Evolutionary conservation across 2,797 vertebrate genomes (phyloP).

Genomic region (Rallus crepitans): DNA sequence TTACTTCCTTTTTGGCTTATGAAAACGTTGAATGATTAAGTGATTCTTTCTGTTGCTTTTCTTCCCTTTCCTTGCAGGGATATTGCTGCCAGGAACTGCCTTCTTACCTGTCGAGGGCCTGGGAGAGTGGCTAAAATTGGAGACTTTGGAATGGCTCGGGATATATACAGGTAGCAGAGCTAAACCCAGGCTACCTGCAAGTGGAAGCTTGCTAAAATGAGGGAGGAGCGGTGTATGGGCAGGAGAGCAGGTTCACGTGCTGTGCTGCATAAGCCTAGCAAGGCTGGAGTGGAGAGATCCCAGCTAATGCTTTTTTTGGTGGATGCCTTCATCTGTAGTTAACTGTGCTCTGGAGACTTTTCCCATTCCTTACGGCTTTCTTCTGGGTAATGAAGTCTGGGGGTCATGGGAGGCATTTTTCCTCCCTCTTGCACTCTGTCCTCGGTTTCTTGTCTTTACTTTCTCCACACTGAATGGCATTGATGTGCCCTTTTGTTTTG

Average conservation of each 20-base stretch:
- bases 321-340: background rate
- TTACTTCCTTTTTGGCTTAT: background rate
- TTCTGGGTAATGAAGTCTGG: background rate
- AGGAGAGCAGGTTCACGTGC: background rate
- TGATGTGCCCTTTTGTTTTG: slow-evolving; percentile 15
- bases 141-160: slow-evolving; percentile 98
- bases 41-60: slow-evolving; percentile 2
- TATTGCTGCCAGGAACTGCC: slow-evolving; percentile 97
- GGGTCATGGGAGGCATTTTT: background rate
- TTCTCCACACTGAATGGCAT: background rate
- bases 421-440: background rate
- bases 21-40: background rate
- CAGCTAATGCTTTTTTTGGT: background rate
- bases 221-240: background rate
- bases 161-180: slow-evolving; percentile 93
- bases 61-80: slow-evolving; percentile 83
- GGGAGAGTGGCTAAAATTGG: slow-evolving; percentile 97
- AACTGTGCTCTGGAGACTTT: background rate
- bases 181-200: background rate
- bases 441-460: background rate
- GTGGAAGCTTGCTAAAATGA: background rate
- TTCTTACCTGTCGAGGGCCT: slow-evolving; percentile 93
- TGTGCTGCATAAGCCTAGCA: background rate
- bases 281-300: background rate
- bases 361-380: background rate